A percentile compares a stretch with the other conserved stretches of the same genome.
phyloP scores from a whole-genome alignment of 2,113 vertebrate species.

The Periophthalmus modestus region DNA sequence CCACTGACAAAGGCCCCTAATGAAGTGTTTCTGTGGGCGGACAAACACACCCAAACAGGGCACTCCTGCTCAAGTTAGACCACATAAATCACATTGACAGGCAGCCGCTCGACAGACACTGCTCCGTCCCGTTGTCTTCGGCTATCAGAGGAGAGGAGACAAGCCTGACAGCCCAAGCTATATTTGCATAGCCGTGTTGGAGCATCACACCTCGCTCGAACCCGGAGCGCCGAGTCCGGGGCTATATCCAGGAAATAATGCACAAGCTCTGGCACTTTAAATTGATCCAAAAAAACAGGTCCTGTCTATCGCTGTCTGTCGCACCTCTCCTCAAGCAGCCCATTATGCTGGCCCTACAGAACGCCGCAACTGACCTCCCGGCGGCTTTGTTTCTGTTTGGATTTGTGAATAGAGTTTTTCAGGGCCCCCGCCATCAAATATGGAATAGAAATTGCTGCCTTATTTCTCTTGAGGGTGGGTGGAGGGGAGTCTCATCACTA shows the following conservation, averaged over 20 bases:
- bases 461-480: slow-evolving; percentile 94
- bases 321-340: slow-evolving; percentile 82
- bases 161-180: slow-evolving; percentile 25
- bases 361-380: slow-evolving; percentile 90
- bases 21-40: slow-evolving; percentile 24
- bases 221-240: slow-evolving; percentile 30
- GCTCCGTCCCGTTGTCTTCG: slow-evolving; percentile 60
- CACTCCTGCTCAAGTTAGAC: slow-evolving; percentile 80
- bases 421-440: slow-evolving; percentile 91
- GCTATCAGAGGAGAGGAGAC: slow-evolving; percentile 81
- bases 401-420: slow-evolving; percentile 98
- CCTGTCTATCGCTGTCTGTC: slow-evolving; percentile 21
- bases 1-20: slow-evolving; percentile 43
- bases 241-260: slow-evolving; percentile 86
- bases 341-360: slow-evolving; percentile 91
- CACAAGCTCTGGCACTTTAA: slow-evolving; percentile 74
- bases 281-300: slow-evolving; percentile 85
- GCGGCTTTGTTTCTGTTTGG: slow-evolving; percentile 99
- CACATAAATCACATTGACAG: slow-evolving; percentile 97
- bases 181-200: slow-evolving; percentile 26
- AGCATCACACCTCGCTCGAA: slow-evolving; percentile 16
- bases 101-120: slow-evolving; percentile 78
- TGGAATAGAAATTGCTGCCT: slow-evolving; percentile 98
- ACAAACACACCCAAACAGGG: slow-evolving; percentile 38
- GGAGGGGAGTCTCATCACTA: slow-evolving; percentile 87